Evolutionary conservation across 1,140 invertebrate species (phyloP).

Genomic region (Apocrypta bakeri): DNA sequence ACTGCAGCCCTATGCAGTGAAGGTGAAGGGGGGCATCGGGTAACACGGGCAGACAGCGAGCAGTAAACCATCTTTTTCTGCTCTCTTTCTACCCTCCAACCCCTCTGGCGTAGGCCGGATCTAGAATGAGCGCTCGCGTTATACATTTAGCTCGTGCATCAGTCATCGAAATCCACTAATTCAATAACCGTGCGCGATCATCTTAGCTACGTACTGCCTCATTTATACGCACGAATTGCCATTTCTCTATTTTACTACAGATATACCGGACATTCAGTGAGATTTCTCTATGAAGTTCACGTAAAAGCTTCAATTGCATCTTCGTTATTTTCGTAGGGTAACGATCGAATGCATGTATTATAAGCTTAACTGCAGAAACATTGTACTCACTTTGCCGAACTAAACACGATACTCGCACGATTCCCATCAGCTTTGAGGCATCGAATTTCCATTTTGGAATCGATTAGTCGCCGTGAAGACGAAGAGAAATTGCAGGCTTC

Average conservation of each 20-base stretch:
- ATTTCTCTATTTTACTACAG: no score
- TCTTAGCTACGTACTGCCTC: no score
- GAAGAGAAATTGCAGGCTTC: neutral
- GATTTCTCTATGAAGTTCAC: no score
- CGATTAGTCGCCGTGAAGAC: constrained; percentile 3
- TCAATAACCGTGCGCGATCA: no score
- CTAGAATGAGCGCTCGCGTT: no score
- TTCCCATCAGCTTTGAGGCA: neutral
- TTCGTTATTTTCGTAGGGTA: no score
- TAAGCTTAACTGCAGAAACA: no score
- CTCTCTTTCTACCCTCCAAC: neutral
- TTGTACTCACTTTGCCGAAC: no score
- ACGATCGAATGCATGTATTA: no score
- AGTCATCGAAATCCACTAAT: constrained; percentile 19
- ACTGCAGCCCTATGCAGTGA: constrained; percentile 63
- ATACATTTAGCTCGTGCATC: neutral
- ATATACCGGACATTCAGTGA: no score
- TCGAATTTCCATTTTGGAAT: constrained; percentile 30
- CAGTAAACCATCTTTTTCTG: constrained; percentile 48
- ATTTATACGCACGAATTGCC: no score
- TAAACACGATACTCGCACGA: constrained; percentile 13
- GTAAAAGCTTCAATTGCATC: no score
- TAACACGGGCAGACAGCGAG: constrained; percentile 61
- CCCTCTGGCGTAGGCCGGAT: neutral
- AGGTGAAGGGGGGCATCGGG: constrained; percentile 68